phyloP scores from a whole-genome alignment of 2,888 invertebrate species.

The Nephrocerus scutellatus region DNA sequence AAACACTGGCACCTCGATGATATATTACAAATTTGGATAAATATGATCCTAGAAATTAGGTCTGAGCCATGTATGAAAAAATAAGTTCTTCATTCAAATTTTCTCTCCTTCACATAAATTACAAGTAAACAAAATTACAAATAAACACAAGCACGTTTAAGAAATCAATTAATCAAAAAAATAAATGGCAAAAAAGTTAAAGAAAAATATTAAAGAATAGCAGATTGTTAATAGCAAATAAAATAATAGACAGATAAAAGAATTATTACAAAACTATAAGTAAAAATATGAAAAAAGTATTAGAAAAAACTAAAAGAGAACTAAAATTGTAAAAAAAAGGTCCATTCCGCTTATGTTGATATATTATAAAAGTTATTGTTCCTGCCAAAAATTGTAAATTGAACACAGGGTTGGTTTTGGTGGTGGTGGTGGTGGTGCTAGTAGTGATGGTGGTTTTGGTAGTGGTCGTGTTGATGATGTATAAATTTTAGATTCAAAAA shows the following conservation, averaged over 20 bases:
- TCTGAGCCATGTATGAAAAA: too few species aligned
- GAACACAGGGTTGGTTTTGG: too few species aligned
- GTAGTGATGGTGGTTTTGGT: constrained; percentile 3
- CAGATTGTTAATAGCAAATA: constrained; percentile 6
- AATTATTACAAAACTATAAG: constrained; percentile 6
- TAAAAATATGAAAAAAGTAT: constrained; percentile 8
- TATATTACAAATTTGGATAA: too few species aligned
- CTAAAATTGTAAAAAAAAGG: constrained; percentile 7
- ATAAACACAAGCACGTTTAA: too few species aligned
- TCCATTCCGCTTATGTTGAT: not conserved
- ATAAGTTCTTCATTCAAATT: too few species aligned
- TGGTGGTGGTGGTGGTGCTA: constrained; percentile 4
- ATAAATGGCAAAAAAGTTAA: constrained; percentile 18
- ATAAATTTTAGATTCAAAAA: constrained; percentile 43
- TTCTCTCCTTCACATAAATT: too few species aligned
- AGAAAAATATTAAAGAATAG: constrained; percentile 11
- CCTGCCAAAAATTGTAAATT: too few species aligned
- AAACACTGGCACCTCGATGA: too few species aligned
- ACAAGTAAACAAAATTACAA: too few species aligned
- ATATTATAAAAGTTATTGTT: not conserved
- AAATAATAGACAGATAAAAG: constrained; percentile 10
- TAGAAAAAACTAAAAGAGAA: constrained; percentile 12
- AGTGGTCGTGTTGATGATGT: constrained; percentile 31
- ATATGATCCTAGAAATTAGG: too few species aligned
- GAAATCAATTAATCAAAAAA: constrained; percentile 18